These are phyloP conservation scores for Dinomys branickii DNA, from an alignment of 2,113 vertebrate genomes.

Conservation along the genomic window DNA sequence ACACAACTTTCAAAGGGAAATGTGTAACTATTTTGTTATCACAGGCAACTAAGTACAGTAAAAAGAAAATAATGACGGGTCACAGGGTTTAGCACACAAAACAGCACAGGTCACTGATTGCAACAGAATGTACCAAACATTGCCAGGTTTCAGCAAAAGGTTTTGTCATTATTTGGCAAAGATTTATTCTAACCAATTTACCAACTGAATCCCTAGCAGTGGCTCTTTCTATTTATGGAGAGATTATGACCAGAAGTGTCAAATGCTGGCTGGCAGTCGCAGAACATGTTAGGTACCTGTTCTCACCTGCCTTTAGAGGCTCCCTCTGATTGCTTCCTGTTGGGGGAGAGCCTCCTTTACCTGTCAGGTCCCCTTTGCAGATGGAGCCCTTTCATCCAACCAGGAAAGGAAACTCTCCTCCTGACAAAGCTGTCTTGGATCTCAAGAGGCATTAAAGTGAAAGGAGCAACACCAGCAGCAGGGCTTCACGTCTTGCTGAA, in stretches of 20 bases:
- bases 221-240: neutral
- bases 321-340: neutral
- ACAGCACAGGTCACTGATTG: neutral
- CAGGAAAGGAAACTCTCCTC: neutral
- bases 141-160: neutral
- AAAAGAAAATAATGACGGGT: conserved; percentile 45
- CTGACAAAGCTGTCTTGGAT: neutral
- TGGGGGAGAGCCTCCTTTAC: neutral
- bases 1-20: conserved; percentile 39
- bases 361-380: neutral
- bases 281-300: neutral
- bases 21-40: neutral
- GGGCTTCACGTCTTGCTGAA: neutral
- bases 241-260: neutral
- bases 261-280: neutral
- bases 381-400: neutral
- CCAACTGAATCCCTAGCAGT: neutral
- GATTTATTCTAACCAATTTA: conserved; percentile 1
- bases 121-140: neutral
- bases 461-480: neutral
- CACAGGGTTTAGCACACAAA: neutral
- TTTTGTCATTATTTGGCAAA: neutral
- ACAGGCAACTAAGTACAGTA: conserved; percentile 1
- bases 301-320: neutral
- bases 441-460: neutral